Percentiles rank a stretch among this genome's conserved stretches.
Conservation (phyloP, 2,888 invertebrate species). For the Melipona beecheii region DNA sequence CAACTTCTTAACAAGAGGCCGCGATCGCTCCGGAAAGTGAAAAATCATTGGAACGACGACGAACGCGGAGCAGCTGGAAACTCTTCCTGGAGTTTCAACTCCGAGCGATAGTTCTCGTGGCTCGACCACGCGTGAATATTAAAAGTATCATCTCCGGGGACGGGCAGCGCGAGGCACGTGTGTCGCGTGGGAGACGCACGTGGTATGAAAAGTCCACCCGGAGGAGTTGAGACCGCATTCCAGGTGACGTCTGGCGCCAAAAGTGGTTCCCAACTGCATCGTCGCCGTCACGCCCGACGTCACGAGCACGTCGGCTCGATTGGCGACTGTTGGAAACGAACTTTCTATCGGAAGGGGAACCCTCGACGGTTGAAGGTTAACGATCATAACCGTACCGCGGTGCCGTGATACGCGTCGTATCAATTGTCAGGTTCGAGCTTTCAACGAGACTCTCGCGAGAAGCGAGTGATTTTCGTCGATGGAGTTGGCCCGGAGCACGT, state of each 20-base stretch:
- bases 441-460: slow-evolving; percentile 5
- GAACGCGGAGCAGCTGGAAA: not conserved
- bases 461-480: not conserved
- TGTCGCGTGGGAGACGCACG: slow-evolving; percentile 74
- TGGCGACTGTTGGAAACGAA: not conserved
- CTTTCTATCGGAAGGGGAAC: slow-evolving; percentile 31
- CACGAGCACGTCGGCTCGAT: not conserved
- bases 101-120: not conserved
- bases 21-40: slow-evolving; percentile 21
- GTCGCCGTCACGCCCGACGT: not conserved
- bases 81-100: not conserved
- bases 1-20: too few relatives aligned
- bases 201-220: slow-evolving; percentile 68
- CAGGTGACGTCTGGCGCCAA: slow-evolving; percentile 80
- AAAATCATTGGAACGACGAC: slow-evolving; percentile 16
- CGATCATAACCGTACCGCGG: not conserved
- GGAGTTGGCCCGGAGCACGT: not conserved
- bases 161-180: slow-evolving; percentile 61
- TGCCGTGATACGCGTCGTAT: slow-evolving; percentile 4
- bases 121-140: slow-evolving; percentile 26
- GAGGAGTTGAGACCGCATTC: slow-evolving; percentile 79
- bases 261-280: slow-evolving; percentile 76
- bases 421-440: slow-evolving; percentile 39
- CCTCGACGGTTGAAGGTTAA: slow-evolving; percentile 26
- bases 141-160: slow-evolving; percentile 52